A percentile compares a stretch with the other conserved stretches of the same genome.
phyloP scores from a whole-genome alignment of 1,140 invertebrate species.

The Platyscapa corneri region DNA sequence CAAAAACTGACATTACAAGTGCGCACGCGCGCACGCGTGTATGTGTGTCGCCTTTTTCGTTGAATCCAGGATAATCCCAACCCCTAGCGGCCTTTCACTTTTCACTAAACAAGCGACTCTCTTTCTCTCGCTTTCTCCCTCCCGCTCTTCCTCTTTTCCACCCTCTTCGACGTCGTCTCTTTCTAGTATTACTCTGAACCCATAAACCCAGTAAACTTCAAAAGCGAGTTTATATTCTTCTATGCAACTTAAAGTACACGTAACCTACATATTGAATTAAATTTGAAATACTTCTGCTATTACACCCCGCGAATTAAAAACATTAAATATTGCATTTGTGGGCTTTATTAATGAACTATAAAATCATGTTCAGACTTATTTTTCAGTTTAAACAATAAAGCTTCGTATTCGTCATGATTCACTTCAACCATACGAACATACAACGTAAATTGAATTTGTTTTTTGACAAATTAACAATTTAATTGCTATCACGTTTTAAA shows the following conservation, averaged over 20 bases:
- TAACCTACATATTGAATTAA: neutral
- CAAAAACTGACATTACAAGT: conserved; percentile 32
- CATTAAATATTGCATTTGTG: neutral
- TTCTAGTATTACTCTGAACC: conserved; percentile 47
- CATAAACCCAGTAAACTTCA: conserved; percentile 46
- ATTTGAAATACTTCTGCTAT: neutral
- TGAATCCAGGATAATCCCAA: conserved; percentile 40
- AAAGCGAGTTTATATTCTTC: conserved; percentile 22
- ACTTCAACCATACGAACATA: no score
- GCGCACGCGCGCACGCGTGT: neutral
- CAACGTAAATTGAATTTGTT: no score
- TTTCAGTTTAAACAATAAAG: no score
- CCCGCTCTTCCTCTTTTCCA: neutral
- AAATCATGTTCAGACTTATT: neutral
- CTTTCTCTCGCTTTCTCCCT: neutral
- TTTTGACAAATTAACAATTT: no score
- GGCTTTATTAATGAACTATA: neutral
- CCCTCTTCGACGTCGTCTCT: conserved; percentile 14
- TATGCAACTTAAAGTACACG: conserved; percentile 19
- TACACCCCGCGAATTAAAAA: neutral
- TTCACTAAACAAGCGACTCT: conserved; percentile 36
- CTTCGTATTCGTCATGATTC: no score
- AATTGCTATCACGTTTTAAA: no score
- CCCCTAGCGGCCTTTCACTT: conserved; percentile 43
- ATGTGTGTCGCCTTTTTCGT: conserved; percentile 20